Evolutionary conservation across 2,888 invertebrate genomes (phyloP).

Genomic region (Perithous albicinctus): DNA sequence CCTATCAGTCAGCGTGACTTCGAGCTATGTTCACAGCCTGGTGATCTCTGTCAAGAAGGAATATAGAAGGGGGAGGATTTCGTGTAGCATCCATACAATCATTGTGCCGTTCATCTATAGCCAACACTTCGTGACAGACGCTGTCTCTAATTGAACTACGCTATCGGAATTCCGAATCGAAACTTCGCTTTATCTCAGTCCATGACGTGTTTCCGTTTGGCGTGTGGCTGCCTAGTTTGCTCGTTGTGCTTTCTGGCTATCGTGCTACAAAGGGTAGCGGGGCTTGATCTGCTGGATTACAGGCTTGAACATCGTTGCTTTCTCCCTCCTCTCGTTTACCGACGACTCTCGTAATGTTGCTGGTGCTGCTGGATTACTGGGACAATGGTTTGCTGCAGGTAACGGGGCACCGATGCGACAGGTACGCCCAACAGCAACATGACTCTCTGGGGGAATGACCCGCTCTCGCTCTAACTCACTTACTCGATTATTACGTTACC

Average conservation of each 20-base stretch:
- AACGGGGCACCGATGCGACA: conserved; percentile 2
- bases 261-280: conserved; percentile 14
- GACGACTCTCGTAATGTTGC: neutral
- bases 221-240: neutral
- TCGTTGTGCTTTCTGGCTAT: conserved; percentile 4
- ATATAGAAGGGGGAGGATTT: neutral
- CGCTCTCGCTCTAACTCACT: conserved; percentile 13
- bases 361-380: conserved; percentile 7
- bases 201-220: conserved; percentile 33
- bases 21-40: neutral
- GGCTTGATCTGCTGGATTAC: conserved; percentile 13
- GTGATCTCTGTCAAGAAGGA: neutral
- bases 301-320: neutral
- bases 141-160: conserved; percentile 32
- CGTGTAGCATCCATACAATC: neutral
- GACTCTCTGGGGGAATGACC: conserved; percentile 17
- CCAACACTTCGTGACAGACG: conserved; percentile 10
- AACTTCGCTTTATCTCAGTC: neutral
- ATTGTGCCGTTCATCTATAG: neutral
- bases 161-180: conserved; percentile 23
- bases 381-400: neutral
- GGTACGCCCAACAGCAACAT: conserved; percentile 16
- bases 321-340: neutral
- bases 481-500: conserved; percentile 23
- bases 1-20: conserved; percentile 29